Evolutionary conservation across 1,140 invertebrate species (phyloP), one percentile per base, ranked within the genome.

Genomic region (Trichonephila inaurata): DNA sequence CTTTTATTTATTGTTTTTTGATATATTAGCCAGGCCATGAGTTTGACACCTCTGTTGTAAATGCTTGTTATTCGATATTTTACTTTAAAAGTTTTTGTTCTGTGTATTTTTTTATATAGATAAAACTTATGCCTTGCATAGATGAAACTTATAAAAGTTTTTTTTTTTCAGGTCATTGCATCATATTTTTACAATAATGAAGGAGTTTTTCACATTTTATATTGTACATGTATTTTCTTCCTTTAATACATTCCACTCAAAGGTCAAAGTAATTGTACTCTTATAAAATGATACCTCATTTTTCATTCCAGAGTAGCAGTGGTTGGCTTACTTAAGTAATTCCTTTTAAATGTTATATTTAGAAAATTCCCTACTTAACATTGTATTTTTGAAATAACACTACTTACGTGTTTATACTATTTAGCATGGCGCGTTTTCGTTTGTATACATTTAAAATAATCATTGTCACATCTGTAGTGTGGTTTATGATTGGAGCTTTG

Each of bases 381-480:
- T 88, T 44, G 66, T 24, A 58, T 61, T 87, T 72, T 40, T 66
- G 21, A n/a, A 72, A 16, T 61, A n/a, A 87, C 19, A 18, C 18
- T 28, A n/a, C 61, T 83, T 61, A 61, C 62, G 19, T 40, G 7
- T 93, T 88, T 60, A 72, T 61, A 83, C 61, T 61, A 58, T 21
- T 87, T 14, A 91, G 19, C 16, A 94, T 94, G 92, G 58, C 19
- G 2, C 66, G 94, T 60, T 90, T 98, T 95, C 97, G 98, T 95
- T 98, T 98, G 96, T 98, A 99, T 96, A 99, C 98, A 91, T 99
- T 98, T 96, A 98, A 98, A 95, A 98, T 99, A 94, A 98, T 99
- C 94, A 96, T 99, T 94, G 96, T 98, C 94, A 99, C 99, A 93
- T 99, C 99, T 0, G 96, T 99, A 91, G 98, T 99, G 69, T 99